Evolutionary conservation across 30 jellyfish, hydroid and myxozoan genomes (phyloP).

Genomic region (Hydractinia echinata): DNA sequence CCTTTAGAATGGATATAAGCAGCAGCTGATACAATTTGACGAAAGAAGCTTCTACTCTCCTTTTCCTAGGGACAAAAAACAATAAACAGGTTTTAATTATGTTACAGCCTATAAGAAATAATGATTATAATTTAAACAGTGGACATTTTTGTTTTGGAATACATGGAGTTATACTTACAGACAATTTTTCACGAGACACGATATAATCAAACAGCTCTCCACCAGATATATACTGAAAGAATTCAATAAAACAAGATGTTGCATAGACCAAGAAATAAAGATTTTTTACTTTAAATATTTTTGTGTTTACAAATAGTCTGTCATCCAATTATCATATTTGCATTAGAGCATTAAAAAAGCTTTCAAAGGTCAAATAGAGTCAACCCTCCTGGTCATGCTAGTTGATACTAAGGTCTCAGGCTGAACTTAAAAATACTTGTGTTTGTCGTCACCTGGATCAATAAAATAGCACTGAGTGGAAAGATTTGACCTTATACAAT

Average conservation of each 20-base stretch:
- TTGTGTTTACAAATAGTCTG: too few species aligned
- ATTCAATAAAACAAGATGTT: background rate
- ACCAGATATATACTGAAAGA: constrained; percentile 81
- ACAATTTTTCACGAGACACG: constrained; percentile 69
- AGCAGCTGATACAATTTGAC: constrained; percentile 94
- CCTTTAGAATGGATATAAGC: constrained; percentile 95
- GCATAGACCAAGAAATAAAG: too few species aligned
- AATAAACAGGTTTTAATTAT: background rate
- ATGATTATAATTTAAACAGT: background rate
- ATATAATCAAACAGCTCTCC: constrained; percentile 98
- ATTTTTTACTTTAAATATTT: too few species aligned
- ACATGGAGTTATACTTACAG: constrained; percentile 43
- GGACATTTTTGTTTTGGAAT: background rate
- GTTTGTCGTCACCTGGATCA: too few species aligned
- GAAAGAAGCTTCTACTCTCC: constrained; percentile 84
- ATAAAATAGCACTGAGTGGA: too few species aligned
- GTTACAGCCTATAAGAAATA: background rate
- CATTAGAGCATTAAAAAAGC: too few species aligned
- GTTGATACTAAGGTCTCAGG: too few species aligned
- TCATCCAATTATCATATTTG: too few species aligned
- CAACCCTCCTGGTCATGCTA: too few species aligned
- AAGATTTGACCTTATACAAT: too few species aligned
- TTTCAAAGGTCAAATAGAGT: too few species aligned
- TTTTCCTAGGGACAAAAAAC: constrained; percentile 54
- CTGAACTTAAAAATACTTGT: too few species aligned